Evolutionary conservation across 1,140 invertebrate species (phyloP).

Genomic region (Cherax quadricarinatus): DNA sequence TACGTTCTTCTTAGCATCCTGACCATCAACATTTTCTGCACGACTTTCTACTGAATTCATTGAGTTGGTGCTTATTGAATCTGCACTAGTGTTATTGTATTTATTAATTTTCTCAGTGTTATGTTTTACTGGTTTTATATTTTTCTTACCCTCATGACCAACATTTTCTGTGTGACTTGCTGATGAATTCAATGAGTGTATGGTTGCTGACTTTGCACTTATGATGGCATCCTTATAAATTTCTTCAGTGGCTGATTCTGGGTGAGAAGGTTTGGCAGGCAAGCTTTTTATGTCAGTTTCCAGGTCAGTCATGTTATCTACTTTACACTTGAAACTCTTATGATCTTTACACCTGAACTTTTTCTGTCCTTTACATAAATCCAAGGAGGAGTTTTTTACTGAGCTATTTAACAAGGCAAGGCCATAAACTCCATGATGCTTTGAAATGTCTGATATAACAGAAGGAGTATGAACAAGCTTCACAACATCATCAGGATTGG

Average conservation of each 20-base stretch:
- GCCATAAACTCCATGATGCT: constrained; percentile 52
- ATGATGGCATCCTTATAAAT: background rate
- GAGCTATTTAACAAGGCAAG: constrained; percentile 33
- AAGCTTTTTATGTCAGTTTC: background rate
- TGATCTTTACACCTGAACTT: constrained; percentile 4
- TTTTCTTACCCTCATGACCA: no score
- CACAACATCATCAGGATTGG: constrained; percentile 48
- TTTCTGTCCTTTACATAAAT: constrained; percentile 22
- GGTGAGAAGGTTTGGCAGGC: background rate
- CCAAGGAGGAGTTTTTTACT: background rate
- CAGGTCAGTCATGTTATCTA: background rate
- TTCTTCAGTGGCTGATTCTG: background rate
- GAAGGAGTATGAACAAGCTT: constrained; percentile 55
- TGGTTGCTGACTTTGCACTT: no score
- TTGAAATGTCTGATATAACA: background rate
- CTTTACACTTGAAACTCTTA: background rate
- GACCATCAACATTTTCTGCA: background rate
- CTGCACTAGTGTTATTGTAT: background rate
- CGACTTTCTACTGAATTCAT: background rate
- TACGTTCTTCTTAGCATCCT: background rate
- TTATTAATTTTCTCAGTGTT: no score
- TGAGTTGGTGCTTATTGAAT: background rate
- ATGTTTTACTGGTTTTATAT: background rate
- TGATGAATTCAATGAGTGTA: no score
- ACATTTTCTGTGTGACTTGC: no score